phyloP scores from a whole-genome alignment of 2,797 vertebrate species.

The Dipus sagitta region DNA sequence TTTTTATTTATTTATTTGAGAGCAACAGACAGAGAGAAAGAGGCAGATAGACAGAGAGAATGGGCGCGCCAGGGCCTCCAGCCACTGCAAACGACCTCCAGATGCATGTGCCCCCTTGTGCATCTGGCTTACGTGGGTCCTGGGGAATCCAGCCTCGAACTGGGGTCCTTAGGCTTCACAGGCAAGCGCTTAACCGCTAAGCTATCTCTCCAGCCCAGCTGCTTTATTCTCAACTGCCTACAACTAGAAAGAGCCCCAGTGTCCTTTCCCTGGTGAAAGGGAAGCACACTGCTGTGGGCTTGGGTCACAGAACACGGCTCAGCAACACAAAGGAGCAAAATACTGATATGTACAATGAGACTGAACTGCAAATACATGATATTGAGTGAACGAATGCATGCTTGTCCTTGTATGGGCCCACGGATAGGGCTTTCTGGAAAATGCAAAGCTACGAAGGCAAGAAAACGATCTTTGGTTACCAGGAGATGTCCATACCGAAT shows the following conservation, averaged over 20 bases:
- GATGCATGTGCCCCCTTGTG: too few species aligned
- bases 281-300: too few species aligned
- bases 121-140: too few species aligned
- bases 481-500: background rate
- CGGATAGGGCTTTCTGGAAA: background rate
- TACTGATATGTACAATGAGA: background rate
- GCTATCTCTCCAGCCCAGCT: too few species aligned
- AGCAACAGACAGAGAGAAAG: too few species aligned
- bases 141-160: too few species aligned
- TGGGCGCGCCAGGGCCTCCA: too few species aligned
- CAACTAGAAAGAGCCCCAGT: background rate
- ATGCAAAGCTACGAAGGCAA: background rate
- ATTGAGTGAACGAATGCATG: background rate
- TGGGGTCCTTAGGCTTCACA: too few species aligned
- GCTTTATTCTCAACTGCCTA: background rate
- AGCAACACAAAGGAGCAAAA: background rate
- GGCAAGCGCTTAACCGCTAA: too few species aligned
- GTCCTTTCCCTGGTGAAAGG: background rate
- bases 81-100: too few species aligned
- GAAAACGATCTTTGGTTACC: background rate
- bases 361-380: background rate
- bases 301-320: accelerated
- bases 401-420: background rate
- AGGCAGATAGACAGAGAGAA: too few species aligned
- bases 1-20: too few species aligned